Evolutionary conservation across 1,140 invertebrate species (phyloP).

Genomic region (Maconellicoccus hirsutus): DNA sequence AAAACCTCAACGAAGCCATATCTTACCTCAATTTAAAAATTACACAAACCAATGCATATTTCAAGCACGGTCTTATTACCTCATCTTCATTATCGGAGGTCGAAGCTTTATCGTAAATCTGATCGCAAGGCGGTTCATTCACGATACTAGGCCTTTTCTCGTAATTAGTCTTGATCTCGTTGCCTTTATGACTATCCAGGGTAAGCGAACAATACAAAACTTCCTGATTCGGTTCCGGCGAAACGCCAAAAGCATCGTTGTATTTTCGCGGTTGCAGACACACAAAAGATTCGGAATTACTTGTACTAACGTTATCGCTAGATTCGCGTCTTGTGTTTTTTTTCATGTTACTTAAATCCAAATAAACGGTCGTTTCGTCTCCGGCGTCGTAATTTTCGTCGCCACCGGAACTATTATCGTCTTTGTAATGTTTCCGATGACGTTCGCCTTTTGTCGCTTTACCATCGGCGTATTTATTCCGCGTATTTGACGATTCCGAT

Average conservation of each 20-base stretch:
- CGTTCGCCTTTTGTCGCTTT: neutral
- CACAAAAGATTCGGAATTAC: slow-evolving; percentile 14
- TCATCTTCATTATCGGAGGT: neutral
- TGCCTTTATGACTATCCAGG: neutral
- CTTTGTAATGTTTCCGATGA: slow-evolving; percentile 11
- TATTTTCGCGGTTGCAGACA: neutral
- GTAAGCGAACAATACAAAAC: neutral
- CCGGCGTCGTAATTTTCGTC: slow-evolving; percentile 9
- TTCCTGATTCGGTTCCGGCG: neutral
- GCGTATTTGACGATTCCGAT: slow-evolving; percentile 8
- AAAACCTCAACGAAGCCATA: slow-evolving; percentile 7
- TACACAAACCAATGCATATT: neutral
- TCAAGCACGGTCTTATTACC: neutral
- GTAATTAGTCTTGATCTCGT: neutral
- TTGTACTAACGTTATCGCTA: neutral
- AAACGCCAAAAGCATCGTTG: neutral
- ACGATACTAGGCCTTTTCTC: neutral
- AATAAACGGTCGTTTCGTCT: neutral
- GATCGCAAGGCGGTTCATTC: too few relatives aligned
- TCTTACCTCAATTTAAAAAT: neutral
- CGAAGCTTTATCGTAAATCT: too few relatives aligned
- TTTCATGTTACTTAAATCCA: neutral
- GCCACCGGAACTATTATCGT: neutral
- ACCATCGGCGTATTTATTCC: slow-evolving; percentile 4
- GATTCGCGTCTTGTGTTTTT: neutral